These are phyloP conservation scores for Cherax destructor DNA, from an alignment of 1,140 invertebrate genomes.

Conservation along the genomic window DNA sequence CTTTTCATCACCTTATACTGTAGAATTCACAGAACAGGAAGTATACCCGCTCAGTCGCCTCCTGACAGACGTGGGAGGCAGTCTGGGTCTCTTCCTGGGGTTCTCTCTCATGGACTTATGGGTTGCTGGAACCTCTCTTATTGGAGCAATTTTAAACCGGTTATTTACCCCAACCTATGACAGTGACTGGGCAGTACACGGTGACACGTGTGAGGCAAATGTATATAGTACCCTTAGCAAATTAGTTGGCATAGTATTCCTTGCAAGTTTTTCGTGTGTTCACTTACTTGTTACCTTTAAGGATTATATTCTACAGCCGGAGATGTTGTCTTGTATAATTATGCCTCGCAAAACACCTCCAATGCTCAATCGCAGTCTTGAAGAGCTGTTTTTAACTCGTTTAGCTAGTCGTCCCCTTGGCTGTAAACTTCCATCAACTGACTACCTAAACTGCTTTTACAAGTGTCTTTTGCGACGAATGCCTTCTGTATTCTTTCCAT, in stretches of 20 bases:
- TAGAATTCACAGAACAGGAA: background rate
- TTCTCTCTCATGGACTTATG: conserved; percentile 27
- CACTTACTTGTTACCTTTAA: no score
- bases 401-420: conserved; percentile 14
- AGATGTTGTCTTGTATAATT: no score
- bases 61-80: conserved; percentile 20
- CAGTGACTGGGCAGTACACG: no score
- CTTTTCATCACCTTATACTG: background rate
- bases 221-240: no score
- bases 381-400: background rate
- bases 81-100: conserved; percentile 37
- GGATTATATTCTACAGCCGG: no score
- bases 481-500: no score
- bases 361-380: background rate
- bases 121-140: background rate
- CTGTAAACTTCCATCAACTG: background rate
- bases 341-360: no score
- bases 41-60: conserved; percentile 21
- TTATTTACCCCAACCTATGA: no score
- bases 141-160: background rate
- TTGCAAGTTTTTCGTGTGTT: no score
- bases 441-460: background rate
- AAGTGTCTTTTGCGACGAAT: background rate
- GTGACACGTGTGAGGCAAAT: no score
- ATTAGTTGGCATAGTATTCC: no score